Base-by-base conservation (phyloP, 2,113 vertebrate genomes). In the Aphelocoma coerulescens region DNA sequence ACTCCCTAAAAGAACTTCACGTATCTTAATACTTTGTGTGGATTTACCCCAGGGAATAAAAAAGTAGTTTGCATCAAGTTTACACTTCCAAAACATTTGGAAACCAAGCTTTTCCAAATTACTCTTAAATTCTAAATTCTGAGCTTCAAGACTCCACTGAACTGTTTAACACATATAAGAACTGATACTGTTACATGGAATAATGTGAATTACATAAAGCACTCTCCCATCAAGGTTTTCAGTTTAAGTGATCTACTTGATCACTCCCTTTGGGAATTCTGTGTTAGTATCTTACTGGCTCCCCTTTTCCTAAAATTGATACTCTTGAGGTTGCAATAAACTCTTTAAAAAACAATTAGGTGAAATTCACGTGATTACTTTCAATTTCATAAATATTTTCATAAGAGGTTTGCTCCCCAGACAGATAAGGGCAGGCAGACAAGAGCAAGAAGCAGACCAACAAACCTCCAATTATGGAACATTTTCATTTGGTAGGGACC, bases 391-490 rank as follows among this genome's bases (percentile, higher is more conserved):
- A 43, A 55, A 13, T 51, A 35, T 5, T 46, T 72, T 28, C 2
- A 0, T 3, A 33, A 43, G 15, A 68, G 2, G 21, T 5, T 41
- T 83, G 12, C 57, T 54, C 6, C 7, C 20, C 9, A 26, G 4
- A 35, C 1, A 0, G 4, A 4, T 4, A 37, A 16, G 26, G 19
- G 33, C 39, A 81, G 37, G 33, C 22, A 81, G 44, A 49, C 7
- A 68, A 65, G 12, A 72, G 16, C 35, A 66, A 78, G 30, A 74
- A 39, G 49, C 30, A 41, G 27, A 51, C 30, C 24, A 87, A n/a
- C 4, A 39, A 49, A 69, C 10, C 37, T 66, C n/a, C 14, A 48
- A 2, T 14, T 19, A 72, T 7, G 46, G 55, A 80, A 20, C 10
- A 35, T 26, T n/a, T 88, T 43, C 43, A 52, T 6, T 7, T 48